These are phyloP conservation scores for Numenius arquata DNA, from an alignment of 2,113 vertebrate genomes.

Conservation along the genomic window DNA sequence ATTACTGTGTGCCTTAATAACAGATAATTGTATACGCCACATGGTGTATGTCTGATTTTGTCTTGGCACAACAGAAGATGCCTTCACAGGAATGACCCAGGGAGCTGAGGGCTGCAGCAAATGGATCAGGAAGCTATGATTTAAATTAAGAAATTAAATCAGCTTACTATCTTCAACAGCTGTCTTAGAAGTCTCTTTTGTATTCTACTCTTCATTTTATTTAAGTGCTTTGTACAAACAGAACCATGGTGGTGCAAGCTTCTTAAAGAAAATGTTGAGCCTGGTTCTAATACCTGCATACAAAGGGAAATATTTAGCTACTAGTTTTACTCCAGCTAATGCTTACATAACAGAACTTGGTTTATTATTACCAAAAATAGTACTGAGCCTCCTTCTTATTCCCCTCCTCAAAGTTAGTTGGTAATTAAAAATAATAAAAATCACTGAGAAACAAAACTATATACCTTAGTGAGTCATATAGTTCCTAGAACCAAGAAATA, in stretches of 20 bases:
- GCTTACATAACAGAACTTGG: background rate
- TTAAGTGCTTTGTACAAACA: background rate
- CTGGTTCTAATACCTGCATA: background rate
- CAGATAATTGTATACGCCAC: background rate
- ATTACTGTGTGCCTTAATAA: background rate
- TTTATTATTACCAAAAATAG: background rate
- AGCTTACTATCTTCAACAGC: background rate
- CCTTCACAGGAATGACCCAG: background rate
- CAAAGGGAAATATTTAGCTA: background rate
- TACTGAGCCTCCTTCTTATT: background rate
- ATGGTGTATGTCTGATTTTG: background rate
- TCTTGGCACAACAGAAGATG: background rate
- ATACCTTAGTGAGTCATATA: background rate
- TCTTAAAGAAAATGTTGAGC: background rate
- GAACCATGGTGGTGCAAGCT: background rate
- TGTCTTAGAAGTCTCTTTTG: background rate
- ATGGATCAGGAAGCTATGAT: background rate
- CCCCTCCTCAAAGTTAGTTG: rapidly evolving
- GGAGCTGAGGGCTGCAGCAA: background rate
- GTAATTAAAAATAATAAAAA: background rate
- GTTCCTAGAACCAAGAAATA: background rate
- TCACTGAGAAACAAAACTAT: background rate
- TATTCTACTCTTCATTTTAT: background rate
- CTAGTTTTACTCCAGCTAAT: background rate
- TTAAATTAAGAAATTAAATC: background rate